A percentile compares a stretch with the other conserved stretches of the same genome.
These are phyloP conservation scores for Microtus ochrogaster DNA, from an alignment of 2,113 vertebrate species.

Conservation along the genomic window DNA sequence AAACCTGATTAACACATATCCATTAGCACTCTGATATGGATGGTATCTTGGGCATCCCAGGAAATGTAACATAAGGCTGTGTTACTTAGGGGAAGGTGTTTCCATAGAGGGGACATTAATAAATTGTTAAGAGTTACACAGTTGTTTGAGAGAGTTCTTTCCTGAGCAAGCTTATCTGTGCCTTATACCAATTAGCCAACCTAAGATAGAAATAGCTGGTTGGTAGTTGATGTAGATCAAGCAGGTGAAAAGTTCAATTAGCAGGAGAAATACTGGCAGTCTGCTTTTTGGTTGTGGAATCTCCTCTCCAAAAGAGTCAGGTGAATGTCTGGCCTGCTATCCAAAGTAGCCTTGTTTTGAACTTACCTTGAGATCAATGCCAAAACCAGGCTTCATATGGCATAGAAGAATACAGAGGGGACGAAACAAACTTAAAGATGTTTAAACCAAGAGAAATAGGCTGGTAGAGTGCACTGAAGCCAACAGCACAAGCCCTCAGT, in stretches of 20 bases:
- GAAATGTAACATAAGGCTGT: not conserved
- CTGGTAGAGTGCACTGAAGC: not conserved
- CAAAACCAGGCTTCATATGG: not conserved
- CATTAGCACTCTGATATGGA: not conserved
- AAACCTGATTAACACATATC: not conserved
- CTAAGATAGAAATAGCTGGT: not conserved
- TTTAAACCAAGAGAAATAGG: not conserved
- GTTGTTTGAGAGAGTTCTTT: constrained; percentile 37
- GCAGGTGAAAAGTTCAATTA: not conserved
- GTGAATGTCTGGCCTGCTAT: not conserved
- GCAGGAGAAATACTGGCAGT: not conserved
- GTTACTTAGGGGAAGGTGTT: not conserved
- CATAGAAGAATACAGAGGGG: not conserved
- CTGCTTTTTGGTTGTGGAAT: not conserved
- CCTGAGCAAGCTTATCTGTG: constrained; percentile 38
- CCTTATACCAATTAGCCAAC: not conserved
- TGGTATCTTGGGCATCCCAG: not conserved
- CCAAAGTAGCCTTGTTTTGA: not conserved
- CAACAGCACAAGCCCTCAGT: not conserved
- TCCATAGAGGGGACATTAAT: not conserved
- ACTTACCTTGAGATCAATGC: not conserved
- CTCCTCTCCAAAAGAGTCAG: not conserved
- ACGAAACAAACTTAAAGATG: not conserved
- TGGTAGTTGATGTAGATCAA: not conserved
- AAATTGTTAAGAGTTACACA: not conserved